A percentile compares a stretch with the other conserved stretches of the same genome.
These are phyloP conservation scores for Melanophora roralis DNA, from an alignment of 2,888 invertebrate species.

Conservation along the genomic window DNA sequence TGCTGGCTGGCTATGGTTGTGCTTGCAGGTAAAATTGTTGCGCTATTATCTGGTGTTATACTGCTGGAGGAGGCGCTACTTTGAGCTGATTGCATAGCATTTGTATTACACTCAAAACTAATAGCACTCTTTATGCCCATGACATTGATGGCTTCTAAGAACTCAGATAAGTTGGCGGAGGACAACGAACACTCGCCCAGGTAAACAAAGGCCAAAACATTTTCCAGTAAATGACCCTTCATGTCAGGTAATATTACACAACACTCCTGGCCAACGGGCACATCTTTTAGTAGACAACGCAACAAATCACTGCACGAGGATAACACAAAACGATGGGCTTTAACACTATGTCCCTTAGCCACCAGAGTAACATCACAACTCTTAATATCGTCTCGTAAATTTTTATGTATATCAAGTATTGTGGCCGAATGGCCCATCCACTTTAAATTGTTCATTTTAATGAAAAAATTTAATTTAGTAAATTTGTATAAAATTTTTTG, in stretches of 20 bases:
- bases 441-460: conserved; percentile 74
- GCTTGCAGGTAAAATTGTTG: conserved; percentile 20
- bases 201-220: conserved; percentile 75
- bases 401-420: conserved; percentile 74
- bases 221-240: conserved; percentile 72
- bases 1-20: background rate
- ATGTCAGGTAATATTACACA: conserved; percentile 76
- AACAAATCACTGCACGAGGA: conserved; percentile 75
- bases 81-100: conserved; percentile 56
- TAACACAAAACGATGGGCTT: conserved; percentile 75
- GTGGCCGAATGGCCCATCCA: conserved; percentile 77
- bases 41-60: conserved; percentile 16
- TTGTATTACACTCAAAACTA: conserved; percentile 74
- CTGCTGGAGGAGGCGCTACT: conserved; percentile 48
- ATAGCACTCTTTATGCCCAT: conserved; percentile 76
- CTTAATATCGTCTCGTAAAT: conserved; percentile 70
- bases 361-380: conserved; percentile 74
- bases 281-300: conserved; percentile 71
- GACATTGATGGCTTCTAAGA: conserved; percentile 75
- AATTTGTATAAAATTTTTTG: no score
- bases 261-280: conserved; percentile 72
- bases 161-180: conserved; percentile 73
- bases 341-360: conserved; percentile 72
- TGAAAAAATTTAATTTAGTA: no score
- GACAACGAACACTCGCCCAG: conserved; percentile 74